Evolutionary conservation across 2,797 vertebrate genomes (phyloP).

Genomic region (Uromys caudimaculatus): DNA sequence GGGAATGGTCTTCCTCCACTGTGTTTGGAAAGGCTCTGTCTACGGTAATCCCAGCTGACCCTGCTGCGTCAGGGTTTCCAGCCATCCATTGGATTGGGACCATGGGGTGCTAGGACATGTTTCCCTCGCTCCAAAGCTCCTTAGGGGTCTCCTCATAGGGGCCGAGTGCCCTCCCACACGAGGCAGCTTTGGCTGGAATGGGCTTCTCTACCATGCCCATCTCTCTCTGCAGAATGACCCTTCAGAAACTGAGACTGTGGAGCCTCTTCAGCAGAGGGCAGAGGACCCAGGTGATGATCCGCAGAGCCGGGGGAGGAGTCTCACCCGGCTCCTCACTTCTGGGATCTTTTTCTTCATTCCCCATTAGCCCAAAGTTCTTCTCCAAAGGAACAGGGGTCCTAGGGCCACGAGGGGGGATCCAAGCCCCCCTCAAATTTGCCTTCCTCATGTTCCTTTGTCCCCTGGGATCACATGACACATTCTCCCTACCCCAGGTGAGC

Average conservation of each 20-base stretch:
- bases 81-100: neutral
- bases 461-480: neutral
- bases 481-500: conserved; percentile 42
- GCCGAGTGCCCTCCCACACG: neutral
- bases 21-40: neutral
- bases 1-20: neutral
- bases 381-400: neutral
- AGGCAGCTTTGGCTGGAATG: neutral
- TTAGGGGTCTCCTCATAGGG: neutral
- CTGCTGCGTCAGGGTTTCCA: neutral
- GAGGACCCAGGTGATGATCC: conserved; percentile 67
- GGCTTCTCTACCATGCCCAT: neutral
- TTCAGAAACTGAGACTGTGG: neutral
- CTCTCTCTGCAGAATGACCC: neutral
- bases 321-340: neutral
- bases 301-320: neutral
- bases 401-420: neutral
- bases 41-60: neutral
- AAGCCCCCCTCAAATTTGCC: neutral
- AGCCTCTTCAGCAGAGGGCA: neutral
- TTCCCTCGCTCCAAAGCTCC: neutral
- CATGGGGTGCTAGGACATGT: neutral
- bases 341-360: neutral
- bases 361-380: neutral
- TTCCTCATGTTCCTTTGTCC: neutral